Evolutionary conservation across 2,113 vertebrate species (phyloP).

Genomic region (Trinectes maculatus): DNA sequence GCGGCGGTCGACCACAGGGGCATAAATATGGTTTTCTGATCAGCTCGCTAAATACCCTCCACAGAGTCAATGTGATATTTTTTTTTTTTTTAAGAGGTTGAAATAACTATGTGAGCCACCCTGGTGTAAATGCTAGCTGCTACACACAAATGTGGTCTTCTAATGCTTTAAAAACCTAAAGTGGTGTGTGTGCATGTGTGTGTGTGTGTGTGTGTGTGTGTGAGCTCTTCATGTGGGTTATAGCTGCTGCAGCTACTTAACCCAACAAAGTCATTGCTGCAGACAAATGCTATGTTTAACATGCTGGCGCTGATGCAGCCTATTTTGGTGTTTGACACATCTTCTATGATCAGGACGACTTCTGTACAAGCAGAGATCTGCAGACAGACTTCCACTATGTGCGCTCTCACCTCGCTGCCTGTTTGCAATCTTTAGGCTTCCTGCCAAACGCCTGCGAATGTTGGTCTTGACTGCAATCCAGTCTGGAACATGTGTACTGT

Average conservation of each 20-base stretch:
- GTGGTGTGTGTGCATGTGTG: constrained; percentile 9
- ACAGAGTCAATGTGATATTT: constrained; percentile 87
- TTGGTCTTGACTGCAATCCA: constrained; percentile 73
- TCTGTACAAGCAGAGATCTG: constrained; percentile 26
- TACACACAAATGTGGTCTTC: constrained; percentile 60
- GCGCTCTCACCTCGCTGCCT: constrained; percentile 23
- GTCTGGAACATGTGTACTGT: constrained; percentile 63
- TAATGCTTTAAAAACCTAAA: constrained; percentile 53
- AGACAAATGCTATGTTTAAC: constrained; percentile 49
- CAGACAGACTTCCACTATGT: neutral
- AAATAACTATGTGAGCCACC: constrained; percentile 67
- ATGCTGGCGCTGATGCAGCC: constrained; percentile 28
- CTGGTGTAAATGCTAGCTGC: constrained; percentile 81
- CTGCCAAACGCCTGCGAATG: constrained; percentile 70
- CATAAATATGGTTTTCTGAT: constrained; percentile 90
- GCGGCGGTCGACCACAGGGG: constrained; percentile 86
- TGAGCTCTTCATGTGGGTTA: constrained; percentile 48
- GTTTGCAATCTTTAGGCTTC: constrained; percentile 48
- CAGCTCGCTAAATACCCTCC: constrained; percentile 87
- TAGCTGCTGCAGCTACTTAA: constrained; percentile 44
- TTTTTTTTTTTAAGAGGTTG: constrained; percentile 54
- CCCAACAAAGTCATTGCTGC: constrained; percentile 40
- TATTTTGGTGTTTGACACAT: constrained; percentile 49
- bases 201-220: constrained; percentile 5
- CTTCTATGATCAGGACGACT: constrained; percentile 26